A percentile compares a stretch with the other conserved stretches of the same genome.
Evolutionary conservation across 2,888 invertebrate genomes (phyloP).

Genomic region (Spialia ferax): DNA sequence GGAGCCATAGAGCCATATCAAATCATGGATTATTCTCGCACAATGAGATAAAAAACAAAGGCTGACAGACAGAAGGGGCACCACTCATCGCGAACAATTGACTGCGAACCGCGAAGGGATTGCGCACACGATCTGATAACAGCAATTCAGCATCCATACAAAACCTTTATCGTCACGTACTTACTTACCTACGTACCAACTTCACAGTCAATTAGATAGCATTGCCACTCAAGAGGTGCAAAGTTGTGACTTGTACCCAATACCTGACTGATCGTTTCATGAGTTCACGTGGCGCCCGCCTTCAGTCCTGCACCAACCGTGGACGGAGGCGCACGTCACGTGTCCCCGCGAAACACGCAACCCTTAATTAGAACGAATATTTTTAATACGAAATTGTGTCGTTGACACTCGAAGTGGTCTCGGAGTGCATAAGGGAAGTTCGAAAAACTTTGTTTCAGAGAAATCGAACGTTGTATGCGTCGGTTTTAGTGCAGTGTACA

Average conservation of each 20-base stretch:
- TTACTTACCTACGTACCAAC: background rate
- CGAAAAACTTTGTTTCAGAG: slow-evolving; percentile 39
- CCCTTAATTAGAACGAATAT: slow-evolving; percentile 67
- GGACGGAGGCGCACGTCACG: slow-evolving; percentile 73
- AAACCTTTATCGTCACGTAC: slow-evolving; percentile 23
- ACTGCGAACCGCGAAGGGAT: slow-evolving; percentile 7
- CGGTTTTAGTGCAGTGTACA: slow-evolving; percentile 65
- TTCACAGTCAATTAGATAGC: slow-evolving; percentile 10
- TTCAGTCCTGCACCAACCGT: slow-evolving; percentile 70
- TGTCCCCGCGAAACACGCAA: slow-evolving; percentile 59
- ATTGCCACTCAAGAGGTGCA: slow-evolving; percentile 14
- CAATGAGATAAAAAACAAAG: background rate
- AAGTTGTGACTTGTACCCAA: slow-evolving; percentile 50
- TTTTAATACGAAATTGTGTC: slow-evolving; percentile 76
- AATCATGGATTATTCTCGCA: background rate
- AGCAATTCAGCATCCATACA: slow-evolving; percentile 11
- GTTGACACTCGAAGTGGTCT: slow-evolving; percentile 50
- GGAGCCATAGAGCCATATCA: no score
- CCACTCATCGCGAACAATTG: slow-evolving; percentile 22
- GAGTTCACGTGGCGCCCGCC: slow-evolving; percentile 48
- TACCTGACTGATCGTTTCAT: slow-evolving; percentile 68
- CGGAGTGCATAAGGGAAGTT: slow-evolving; percentile 59
- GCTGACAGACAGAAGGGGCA: background rate
- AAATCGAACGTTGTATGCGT: slow-evolving; percentile 58
- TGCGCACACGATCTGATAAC: slow-evolving; percentile 22